Base-by-base conservation (phyloP, 2,113 vertebrate species). In the Orientallactaga bullata region DNA sequence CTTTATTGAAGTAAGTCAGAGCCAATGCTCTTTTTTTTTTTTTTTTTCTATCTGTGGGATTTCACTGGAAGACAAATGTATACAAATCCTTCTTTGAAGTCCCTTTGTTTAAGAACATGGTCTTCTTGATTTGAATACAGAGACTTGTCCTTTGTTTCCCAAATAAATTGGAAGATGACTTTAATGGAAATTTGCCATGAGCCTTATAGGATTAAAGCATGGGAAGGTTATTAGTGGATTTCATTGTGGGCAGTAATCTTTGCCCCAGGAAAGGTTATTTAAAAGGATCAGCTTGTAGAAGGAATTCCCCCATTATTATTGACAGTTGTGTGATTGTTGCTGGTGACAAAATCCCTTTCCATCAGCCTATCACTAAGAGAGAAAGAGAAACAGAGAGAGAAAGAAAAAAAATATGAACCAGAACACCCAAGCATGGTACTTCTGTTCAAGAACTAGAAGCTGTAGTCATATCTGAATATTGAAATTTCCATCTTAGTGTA, bases 221-320 rank as follows among this genome's bases (percentile, higher is more conserved):
- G 47, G 47, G 20, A 39, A 73, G 51, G 12, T 85, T 95, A 89
- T 91, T 81, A 89, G 84, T 51, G 84, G 47, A 87, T 68, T 94
- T 88, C 73, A 84, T 68, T 42, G n/a, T 89, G 28, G 80, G 72
- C 28, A 89, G 39, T 66, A 76, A 91, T 83, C 73, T 91, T 60
- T 68, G 91, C 81, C 88, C 72, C 42, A 63, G 90, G 85, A 95
- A 89, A 82, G 55, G 23, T 91, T 91, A 94, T 88, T 95, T 8
- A 15, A 85, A 80, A 87, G 76, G 61, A 91, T 63, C 74, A 60
- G 61, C 63, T 85, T 73, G 76, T 61, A 78, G 73, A 89, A 79
- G 37, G 65, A 92, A 94, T 84, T 86, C 32, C 79, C 79, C 77
- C 51, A 63, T 77, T 88, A 39, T 94, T 81, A 77, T 72, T 84